Evolutionary conservation across 2,888 invertebrate genomes (phyloP).

Genomic region (Pharmacophagus antenor): DNA sequence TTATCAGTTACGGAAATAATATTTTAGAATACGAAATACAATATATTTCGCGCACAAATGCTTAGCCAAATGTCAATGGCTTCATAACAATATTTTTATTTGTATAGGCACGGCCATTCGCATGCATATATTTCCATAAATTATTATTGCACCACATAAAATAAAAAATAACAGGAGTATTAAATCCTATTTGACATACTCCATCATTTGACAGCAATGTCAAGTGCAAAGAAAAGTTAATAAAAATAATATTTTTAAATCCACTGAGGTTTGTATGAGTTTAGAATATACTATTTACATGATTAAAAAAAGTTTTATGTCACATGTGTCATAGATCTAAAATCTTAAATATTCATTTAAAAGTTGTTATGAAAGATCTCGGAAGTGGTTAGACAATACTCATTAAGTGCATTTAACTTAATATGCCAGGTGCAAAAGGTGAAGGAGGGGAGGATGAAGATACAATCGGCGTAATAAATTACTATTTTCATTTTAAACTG

Average conservation of each 20-base stretch:
- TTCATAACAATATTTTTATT: too few species aligned
- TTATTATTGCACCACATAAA: too few species aligned
- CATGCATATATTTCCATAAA: too few species aligned
- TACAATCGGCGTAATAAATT: conserved; percentile 64
- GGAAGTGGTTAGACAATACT: background rate
- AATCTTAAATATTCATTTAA: background rate
- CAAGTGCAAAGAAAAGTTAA: too few species aligned
- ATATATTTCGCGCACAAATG: too few species aligned
- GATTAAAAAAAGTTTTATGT: background rate
- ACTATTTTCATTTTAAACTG: conserved; percentile 1
- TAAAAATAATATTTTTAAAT: background rate
- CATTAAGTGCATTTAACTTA: background rate
- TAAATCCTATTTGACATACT: too few species aligned
- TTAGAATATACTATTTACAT: background rate
- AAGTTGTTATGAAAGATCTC: background rate
- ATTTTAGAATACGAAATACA: too few species aligned
- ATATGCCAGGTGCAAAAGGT: conserved; percentile 52
- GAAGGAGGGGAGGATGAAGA: conserved; percentile 67
- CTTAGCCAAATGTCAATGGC: too few species aligned
- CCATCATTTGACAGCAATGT: too few species aligned
- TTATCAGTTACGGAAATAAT: too few species aligned
- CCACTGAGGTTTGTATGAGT: background rate
- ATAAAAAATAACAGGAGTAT: too few species aligned
- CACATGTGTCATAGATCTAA: background rate
- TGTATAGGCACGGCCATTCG: too few species aligned